Percentiles rank a stretch among this genome's conserved stretches.
These are phyloP conservation scores for Cephus rjabovi DNA, from an alignment of 2,888 invertebrate species.

Conservation along the genomic window DNA sequence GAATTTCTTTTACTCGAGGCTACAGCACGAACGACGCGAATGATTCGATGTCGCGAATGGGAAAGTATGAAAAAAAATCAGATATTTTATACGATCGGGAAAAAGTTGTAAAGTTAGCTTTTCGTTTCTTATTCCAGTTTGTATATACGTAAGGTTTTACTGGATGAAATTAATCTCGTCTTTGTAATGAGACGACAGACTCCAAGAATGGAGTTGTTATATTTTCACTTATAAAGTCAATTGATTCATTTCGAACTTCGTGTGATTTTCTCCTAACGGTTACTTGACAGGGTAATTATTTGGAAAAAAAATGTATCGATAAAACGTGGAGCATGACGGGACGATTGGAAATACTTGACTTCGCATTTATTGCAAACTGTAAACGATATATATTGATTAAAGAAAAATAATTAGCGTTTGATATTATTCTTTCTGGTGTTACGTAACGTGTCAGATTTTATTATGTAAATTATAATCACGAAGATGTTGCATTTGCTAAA, in stretches of 20 bases:
- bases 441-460: not conserved
- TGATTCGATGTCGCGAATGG: not conserved
- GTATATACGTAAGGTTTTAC: not conserved
- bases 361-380: not conserved
- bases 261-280: not conserved
- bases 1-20: not conserved
- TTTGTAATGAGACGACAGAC: not conserved
- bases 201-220: not conserved
- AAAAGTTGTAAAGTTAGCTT: not conserved
- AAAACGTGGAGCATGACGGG: not conserved
- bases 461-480: not conserved
- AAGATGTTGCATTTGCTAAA: not conserved
- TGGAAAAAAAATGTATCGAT: not conserved
- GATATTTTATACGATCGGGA: not conserved
- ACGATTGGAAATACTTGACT: not conserved
- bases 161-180: not conserved
- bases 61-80: not conserved
- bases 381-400: not conserved
- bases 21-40: not conserved
- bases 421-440: not conserved
- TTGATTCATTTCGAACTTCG: not conserved
- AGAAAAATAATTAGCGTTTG: not conserved
- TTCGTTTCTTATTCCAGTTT: not conserved
- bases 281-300: not conserved
- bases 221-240: not conserved